These are phyloP conservation scores for Dicentrarchus labrax DNA, from an alignment of 2,113 vertebrate genomes.

Conservation along the genomic window DNA sequence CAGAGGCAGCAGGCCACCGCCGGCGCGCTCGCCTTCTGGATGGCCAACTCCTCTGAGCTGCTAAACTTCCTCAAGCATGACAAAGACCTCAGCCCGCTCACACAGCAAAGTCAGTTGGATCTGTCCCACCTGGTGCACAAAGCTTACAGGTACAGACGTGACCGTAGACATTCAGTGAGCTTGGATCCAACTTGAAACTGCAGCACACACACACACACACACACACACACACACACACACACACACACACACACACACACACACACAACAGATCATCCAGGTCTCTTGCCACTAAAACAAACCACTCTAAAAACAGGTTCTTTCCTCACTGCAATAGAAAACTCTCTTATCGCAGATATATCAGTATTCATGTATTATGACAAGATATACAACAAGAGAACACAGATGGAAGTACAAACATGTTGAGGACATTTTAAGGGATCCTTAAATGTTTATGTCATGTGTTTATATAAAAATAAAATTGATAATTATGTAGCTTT, in stretches of 20 bases:
- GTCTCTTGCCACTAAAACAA: slow-evolving; percentile 1
- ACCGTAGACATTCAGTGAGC: background rate
- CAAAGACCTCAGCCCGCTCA: slow-evolving; percentile 88
- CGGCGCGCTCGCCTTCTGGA: slow-evolving; percentile 94
- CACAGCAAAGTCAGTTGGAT: slow-evolving; percentile 89
- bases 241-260: background rate
- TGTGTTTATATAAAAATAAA: background rate
- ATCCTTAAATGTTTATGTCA: background rate
- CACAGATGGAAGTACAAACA: background rate
- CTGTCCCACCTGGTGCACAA: slow-evolving; percentile 92
- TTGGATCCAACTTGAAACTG: background rate
- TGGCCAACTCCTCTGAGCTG: slow-evolving; percentile 95
- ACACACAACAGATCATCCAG: too few relatives aligned
- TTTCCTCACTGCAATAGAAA: background rate
- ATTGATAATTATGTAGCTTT: background rate
- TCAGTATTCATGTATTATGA: too few relatives aligned
- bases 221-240: too few relatives aligned
- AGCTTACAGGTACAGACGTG: slow-evolving; percentile 90
- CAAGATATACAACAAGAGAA: background rate
- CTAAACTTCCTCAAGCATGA: slow-evolving; percentile 95
- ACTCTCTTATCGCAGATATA: too few relatives aligned
- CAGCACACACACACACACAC: background rate
- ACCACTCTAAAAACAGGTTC: background rate
- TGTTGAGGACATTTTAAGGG: background rate
- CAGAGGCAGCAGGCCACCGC: slow-evolving; percentile 93